Percentiles rank a stretch among this genome's conserved stretches.
These are phyloP conservation scores for Callocephalon fimbriatum DNA, from an alignment of 2,113 vertebrate genomes.

Conservation along the genomic window DNA sequence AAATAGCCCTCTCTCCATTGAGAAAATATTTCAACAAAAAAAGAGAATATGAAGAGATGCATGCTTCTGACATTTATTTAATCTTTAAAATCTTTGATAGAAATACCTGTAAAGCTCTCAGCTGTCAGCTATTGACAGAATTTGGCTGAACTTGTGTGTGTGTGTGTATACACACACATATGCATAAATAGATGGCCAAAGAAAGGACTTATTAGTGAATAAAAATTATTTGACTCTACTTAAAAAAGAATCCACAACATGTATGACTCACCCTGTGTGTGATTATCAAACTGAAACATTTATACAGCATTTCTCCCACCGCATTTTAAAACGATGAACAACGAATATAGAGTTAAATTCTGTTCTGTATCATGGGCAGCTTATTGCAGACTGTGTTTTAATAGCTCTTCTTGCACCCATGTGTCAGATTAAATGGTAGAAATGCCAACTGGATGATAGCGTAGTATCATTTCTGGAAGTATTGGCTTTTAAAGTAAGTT, in stretches of 20 bases:
- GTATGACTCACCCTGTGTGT: background rate
- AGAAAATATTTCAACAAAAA: background rate
- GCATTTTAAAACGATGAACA: background rate
- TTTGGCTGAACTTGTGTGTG: background rate
- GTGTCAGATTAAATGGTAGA: constrained; percentile 25
- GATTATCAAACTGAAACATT: background rate
- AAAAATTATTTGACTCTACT: background rate
- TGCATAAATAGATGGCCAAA: background rate
- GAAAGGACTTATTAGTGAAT: background rate
- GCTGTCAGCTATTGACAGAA: background rate
- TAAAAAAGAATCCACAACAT: background rate
- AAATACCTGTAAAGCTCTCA: background rate
- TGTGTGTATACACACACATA: background rate
- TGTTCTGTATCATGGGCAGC: background rate
- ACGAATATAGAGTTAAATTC: background rate
- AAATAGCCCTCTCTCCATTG: background rate
- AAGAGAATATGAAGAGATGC: background rate
- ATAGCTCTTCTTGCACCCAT: background rate
- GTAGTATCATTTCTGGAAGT: constrained; percentile 30
- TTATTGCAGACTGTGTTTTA: background rate
- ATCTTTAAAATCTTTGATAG: background rate
- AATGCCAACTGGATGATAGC: constrained; percentile 40
- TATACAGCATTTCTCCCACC: background rate
- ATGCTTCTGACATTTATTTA: background rate
- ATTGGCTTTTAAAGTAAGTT: constrained; percentile 40